Evolutionary conservation across 2,113 vertebrate species (phyloP), one percentile per base, ranked within the genome.

Genomic region (Empidonax traillii): DNA sequence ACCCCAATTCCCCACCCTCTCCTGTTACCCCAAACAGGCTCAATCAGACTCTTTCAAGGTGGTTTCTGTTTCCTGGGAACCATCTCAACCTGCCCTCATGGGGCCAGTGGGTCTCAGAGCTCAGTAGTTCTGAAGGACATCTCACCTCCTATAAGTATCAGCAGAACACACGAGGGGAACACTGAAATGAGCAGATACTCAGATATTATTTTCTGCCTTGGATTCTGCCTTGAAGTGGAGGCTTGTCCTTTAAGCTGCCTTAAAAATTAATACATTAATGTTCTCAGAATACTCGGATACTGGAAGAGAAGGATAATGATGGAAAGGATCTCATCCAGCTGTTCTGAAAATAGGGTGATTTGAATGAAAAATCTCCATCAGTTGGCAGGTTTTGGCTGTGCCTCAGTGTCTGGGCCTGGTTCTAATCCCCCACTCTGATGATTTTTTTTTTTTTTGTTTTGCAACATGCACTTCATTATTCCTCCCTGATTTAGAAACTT

Each of bases 251-350:
- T 56, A 58, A 75, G 16, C 21, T 80, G 7, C 49, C 84, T 94
- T 91, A 94, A 89, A 94, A 91, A 73, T 95, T 82, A 67, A 79
- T 90, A 14, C 21, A 12, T 59, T 67, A 82, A 82, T 85, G 76
- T 92, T 92, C 91, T 86, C 49, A 16, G 77, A 62, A 55, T 37
- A 28, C 46, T 66, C 13, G 19, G 46, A 17, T 65, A 13, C 28
- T 74, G 1, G 33, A 35, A 52, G 63, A 79, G 49, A 69, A 74
- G 61, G 66, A 20, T 19, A 83, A 67, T 72, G 66, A 77, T 73
- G 71, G 94, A 43, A 83, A 83, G 51, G 46, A 66, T 92, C 65
- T 95, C 41, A 84, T n/a, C 20, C 28, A 62, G 17, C 76, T 74
- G 0, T 74, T 86, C 63, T 94, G 81, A 71, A 73, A 83, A 69